Percentiles rank a stretch among this genome's conserved stretches.
These are phyloP conservation scores for Loris lydekkerianus DNA, from an alignment of 2,797 vertebrate species.

Conservation along the genomic window DNA sequence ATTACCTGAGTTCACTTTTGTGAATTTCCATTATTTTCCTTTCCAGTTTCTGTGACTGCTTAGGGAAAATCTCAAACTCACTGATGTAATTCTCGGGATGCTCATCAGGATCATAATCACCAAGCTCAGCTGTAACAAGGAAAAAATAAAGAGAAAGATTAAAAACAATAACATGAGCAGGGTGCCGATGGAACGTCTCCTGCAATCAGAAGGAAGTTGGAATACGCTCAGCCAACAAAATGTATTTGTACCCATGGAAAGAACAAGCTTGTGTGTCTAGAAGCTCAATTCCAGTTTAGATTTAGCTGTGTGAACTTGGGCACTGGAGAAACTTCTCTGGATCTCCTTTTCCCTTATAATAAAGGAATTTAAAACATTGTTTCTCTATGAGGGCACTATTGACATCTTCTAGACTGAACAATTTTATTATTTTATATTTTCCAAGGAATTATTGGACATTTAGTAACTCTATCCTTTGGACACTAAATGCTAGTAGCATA, in stretches of 20 bases:
- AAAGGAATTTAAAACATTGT: neutral
- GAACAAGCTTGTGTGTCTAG: neutral
- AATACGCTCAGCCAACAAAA: neutral
- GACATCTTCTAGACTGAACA: neutral
- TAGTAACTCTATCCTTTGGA: neutral
- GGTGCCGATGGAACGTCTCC: neutral
- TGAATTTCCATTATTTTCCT: constrained; percentile 98
- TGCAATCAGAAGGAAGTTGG: neutral
- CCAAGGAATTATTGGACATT: neutral
- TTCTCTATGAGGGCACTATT: neutral
- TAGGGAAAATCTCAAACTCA: constrained; percentile 98
- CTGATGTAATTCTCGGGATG: constrained; percentile 96
- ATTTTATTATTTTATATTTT: constrained; percentile 30
- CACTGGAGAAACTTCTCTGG: neutral
- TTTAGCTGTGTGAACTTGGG: neutral
- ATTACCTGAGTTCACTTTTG: constrained; percentile 96
- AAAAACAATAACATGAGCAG: neutral
- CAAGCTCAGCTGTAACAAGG: constrained; percentile 93
- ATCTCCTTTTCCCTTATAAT: neutral
- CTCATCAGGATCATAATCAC: constrained; percentile 96
- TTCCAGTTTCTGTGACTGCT: constrained; percentile 97
- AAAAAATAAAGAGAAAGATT: constrained; percentile 75
- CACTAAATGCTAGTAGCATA: neutral
- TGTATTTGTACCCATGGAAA: neutral
- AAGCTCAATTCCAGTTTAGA: neutral